Base-by-base conservation (phyloP, 2,888 invertebrate genomes). In the Anaspis maculata region DNA sequence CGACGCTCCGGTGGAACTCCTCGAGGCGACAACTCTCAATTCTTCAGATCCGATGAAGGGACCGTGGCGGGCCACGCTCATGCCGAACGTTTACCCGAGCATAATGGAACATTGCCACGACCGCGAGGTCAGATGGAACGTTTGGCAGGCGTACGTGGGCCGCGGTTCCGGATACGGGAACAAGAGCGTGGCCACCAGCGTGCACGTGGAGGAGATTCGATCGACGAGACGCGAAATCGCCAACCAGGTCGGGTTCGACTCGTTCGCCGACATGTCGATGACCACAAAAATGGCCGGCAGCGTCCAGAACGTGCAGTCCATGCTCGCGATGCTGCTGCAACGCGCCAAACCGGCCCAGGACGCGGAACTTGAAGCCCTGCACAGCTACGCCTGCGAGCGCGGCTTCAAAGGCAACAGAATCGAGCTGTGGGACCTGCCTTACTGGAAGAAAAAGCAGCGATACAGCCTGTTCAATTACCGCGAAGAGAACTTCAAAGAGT, bases 281-380 rank as follows among this genome's bases (percentile, higher is more conserved):
- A 81, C 86, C 67, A 91, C 90, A 0, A 94, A 92, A 72, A 83
- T 95, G 90, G 89, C 91, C 4, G 85, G 82, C 5, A 80, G 71
- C 43, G 65, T 87, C 9, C 77, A 83, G 30, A 83, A 82, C 60
- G 79, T 92, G 0, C 70, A 80, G 44, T 71, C 74, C 38, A 73
- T 82, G 39, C 69, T 95, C 14, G 71, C 79, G 31, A 74, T 68
- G 42, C 69, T 88, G 19, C 59, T 80, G 1, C 73, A 76, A 47
- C 74, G 71, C 51, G 86, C 88, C 0, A 74, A 74, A 36, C 81
- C 83, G 1, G 76, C 78, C 28, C 89, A 91, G 59, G 77, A 82
- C 35, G 66, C 71, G 3, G 92, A 94, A 68, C 58, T 95, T 1
- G 70, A 73, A 15, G 62, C 70, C 5, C 61, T 95, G 30, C 77